phyloP scores from a whole-genome alignment of 2,888 invertebrate genomes.

The Leucophenga maculata region DNA sequence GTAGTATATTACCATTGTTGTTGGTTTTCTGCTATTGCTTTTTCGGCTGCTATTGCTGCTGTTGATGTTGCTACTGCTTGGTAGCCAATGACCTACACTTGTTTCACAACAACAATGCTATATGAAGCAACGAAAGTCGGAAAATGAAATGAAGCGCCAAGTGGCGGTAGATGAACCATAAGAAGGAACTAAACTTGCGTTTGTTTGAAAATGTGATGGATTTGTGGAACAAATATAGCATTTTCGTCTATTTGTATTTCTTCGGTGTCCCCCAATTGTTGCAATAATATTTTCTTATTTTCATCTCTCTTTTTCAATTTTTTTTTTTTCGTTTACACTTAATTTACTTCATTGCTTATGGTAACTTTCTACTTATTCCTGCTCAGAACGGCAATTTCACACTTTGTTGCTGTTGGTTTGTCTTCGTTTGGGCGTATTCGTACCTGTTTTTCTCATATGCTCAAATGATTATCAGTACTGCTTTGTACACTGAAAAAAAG shows the following conservation, averaged over 20 bases:
- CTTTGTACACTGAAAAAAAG: too few species aligned
- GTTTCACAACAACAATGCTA: background rate
- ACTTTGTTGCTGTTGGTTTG: conserved; percentile 6
- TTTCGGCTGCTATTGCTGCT: too few species aligned
- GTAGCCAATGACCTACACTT: conserved; percentile 20
- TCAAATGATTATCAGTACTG: too few species aligned
- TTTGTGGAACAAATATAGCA: conserved; percentile 29
- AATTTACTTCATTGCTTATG: conserved; percentile 25
- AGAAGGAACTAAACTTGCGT: background rate
- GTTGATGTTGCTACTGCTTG: too few species aligned
- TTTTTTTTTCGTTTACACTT: conserved; percentile 24
- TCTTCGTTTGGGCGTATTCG: background rate
- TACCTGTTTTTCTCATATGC: background rate
- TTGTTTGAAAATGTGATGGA: conserved; percentile 32
- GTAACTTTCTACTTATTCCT: background rate
- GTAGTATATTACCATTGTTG: conserved; percentile 20
- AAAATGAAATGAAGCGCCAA: too few species aligned
- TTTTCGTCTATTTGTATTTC: conserved; percentile 9
- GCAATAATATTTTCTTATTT: conserved; percentile 23
- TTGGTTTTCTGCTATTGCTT: conserved; percentile 1
- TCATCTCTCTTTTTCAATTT: background rate
- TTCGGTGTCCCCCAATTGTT: conserved; percentile 7
- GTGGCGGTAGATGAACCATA: too few species aligned
- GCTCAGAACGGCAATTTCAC: conserved; percentile 26
- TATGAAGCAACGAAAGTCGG: too few species aligned